Base-by-base conservation (phyloP, 2,797 vertebrate genomes). In the Pseudopleuronectes americanus region DNA sequence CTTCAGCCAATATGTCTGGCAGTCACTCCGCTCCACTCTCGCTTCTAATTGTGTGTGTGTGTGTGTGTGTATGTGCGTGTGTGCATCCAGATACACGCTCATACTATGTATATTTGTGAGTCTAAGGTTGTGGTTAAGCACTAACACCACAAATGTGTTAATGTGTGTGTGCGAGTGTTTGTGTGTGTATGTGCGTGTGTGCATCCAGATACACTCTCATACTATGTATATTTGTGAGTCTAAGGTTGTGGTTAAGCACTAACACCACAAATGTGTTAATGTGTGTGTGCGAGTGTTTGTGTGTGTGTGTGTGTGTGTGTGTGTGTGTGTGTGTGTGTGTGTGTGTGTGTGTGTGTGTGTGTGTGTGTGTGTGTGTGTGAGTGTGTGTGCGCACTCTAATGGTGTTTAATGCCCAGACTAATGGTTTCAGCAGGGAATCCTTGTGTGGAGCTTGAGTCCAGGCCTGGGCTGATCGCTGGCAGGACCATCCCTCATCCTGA, bases 341-440 rank as follows among this genome's bases (percentile, higher is more conserved):
- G 64, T 71, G 61, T 63, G 6, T 6, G 7, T 31, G 28, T 31
- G 28, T 31, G 64, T 68, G 73, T 67, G 81, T 64, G 74, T 64
- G 61, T 64, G 66, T 41, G 55, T 59, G 59, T 56, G 72, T 43
- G 47, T 65, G 70, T 64, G 60, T 59, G 62, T 63, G 64, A 68
- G 70, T 61, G 64, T 69, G 55, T 23, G 60, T 75, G 71, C 38
- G 68, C 24, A 66, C 95, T 95, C 95, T 97, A 97, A 97, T 97
- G 95, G 96, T 96, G 95, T 97, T 97, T 97, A 98, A 97, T 97
- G 95, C 95, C 85, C 92, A 95, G 95, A 96, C 96, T 98, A 97
- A 97, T 97, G 96, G 96, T 96, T 97, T 96, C 97, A 97, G 97
- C 95, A 93, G 97, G 96, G 96, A 98, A 96, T 97, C 96, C 96